Percentiles rank a stretch among this genome's conserved stretches.
Evolutionary conservation across 2,113 vertebrate genomes (phyloP).

Genomic region (Gallinago jamesoni): DNA sequence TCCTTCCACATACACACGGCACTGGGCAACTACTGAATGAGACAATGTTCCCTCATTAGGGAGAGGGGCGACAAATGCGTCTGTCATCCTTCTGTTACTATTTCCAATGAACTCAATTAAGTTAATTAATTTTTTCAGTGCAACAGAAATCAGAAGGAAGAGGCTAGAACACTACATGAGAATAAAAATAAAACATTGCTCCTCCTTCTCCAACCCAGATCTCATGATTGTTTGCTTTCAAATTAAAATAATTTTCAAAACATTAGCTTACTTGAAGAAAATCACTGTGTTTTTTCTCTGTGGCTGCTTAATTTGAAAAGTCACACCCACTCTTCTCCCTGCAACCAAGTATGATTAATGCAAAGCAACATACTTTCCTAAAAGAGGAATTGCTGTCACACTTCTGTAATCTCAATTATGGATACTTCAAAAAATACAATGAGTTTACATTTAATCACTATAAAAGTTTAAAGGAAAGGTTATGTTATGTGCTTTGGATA

Average conservation of each 20-base stretch:
- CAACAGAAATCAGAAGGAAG: neutral
- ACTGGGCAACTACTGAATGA: conserved; percentile 13
- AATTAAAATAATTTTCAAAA: conserved; percentile 59
- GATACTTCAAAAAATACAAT: conserved; percentile 40
- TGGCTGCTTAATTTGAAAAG: conserved; percentile 47
- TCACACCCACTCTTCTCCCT: conserved; percentile 14
- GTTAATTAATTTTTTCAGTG: conserved; percentile 33
- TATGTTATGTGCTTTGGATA: neutral
- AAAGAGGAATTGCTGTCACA: conserved; percentile 45
- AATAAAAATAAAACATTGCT: neutral
- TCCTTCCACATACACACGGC: rapidly evolving
- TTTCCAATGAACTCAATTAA: conserved; percentile 52
- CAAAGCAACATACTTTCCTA: conserved; percentile 40
- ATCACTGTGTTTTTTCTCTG: conserved; percentile 23
- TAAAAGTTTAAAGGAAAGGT: conserved; percentile 4
- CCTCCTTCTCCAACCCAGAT: neutral
- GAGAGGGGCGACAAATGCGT: neutral
- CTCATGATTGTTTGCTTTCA: conserved; percentile 2
- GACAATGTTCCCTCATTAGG: conserved; percentile 34
- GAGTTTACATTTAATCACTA: neutral
- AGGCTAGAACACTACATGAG: neutral
- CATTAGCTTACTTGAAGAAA: conserved; percentile 12
- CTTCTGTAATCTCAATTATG: conserved; percentile 45
- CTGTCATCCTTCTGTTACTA: conserved; percentile 49
- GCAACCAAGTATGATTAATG: conserved; percentile 53